phyloP scores from a whole-genome alignment of 2,797 vertebrate species.

The Acanthurus lineatus region DNA sequence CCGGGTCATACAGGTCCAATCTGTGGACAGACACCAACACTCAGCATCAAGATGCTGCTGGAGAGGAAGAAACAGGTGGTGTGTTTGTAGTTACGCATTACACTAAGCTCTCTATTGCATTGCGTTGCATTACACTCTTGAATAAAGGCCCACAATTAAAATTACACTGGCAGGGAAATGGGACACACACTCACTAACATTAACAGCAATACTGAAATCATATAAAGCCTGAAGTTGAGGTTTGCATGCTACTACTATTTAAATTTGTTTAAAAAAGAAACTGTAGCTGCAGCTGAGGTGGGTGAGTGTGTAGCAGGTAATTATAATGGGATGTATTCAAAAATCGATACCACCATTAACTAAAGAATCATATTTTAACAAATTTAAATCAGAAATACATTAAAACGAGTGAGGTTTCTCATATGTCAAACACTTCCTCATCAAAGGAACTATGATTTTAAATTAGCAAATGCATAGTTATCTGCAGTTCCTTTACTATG shows the following conservation, averaged over 20 bases:
- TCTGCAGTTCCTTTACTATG: too few species aligned
- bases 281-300: background rate
- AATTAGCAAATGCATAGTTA: too few species aligned
- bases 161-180: background rate
- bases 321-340: too few species aligned
- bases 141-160: background rate
- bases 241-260: background rate
- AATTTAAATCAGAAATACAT: too few species aligned
- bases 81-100: background rate
- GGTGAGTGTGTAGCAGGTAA: background rate
- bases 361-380: too few species aligned
- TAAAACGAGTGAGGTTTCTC: too few species aligned
- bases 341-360: too few species aligned
- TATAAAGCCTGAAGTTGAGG: background rate
- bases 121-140: too few species aligned
- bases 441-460: too few species aligned
- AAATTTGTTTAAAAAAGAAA: background rate
- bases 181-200: background rate
- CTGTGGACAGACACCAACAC: conserved; percentile 60
- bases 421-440: too few species aligned
- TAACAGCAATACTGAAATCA: background rate
- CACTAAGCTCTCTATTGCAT: background rate
- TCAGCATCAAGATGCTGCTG: conserved; percentile 41
- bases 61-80: conserved; percentile 54
- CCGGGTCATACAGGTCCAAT: conserved; percentile 56